These are phyloP conservation scores for Delia radicum DNA, from an alignment of 1,140 invertebrate species.

Conservation along the genomic window DNA sequence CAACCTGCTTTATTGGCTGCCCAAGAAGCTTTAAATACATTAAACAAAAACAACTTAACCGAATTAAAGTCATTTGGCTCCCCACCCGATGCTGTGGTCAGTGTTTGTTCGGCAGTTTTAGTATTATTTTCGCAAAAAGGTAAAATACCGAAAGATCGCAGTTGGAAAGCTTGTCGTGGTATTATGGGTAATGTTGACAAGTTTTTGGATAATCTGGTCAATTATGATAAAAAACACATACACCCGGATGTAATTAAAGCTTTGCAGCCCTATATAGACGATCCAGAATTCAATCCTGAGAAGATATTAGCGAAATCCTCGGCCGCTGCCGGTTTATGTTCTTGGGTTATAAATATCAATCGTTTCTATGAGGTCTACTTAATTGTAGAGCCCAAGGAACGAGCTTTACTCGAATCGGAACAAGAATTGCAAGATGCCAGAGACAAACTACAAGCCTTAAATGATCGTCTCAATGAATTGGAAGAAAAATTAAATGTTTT, in stretches of 20 bases:
- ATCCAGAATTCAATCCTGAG: slow-evolving; percentile 82
- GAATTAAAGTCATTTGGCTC: slow-evolving; percentile 92
- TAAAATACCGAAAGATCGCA: slow-evolving; percentile 88
- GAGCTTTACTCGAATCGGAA: slow-evolving; percentile 77
- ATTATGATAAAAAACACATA: slow-evolving; percentile 94
- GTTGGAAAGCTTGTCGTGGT: slow-evolving; percentile 89
- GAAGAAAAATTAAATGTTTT: slow-evolving; percentile 76
- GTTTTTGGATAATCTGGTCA: slow-evolving; percentile 81
- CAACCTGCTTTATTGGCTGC: slow-evolving; percentile 88
- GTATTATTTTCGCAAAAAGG: slow-evolving; percentile 82
- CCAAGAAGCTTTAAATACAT: slow-evolving; percentile 85
- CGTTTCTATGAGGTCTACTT: slow-evolving; percentile 90
- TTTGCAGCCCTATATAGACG: slow-evolving; percentile 60
- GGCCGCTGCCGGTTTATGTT: slow-evolving; percentile 87
- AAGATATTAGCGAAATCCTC: slow-evolving; percentile 80
- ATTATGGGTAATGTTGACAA: slow-evolving; percentile 82
- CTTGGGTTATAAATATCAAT: slow-evolving; percentile 93
- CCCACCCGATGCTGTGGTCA: slow-evolving; percentile 78
- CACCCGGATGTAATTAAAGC: slow-evolving; percentile 82
- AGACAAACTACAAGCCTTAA: slow-evolving; percentile 69
- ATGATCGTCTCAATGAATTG: slow-evolving; percentile 65
- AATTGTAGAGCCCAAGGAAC: slow-evolving; percentile 87
- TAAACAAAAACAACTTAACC: slow-evolving; percentile 92
- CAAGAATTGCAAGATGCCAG: slow-evolving; percentile 77
- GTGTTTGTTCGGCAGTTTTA: slow-evolving; percentile 83